Percentiles rank a stretch among this genome's conserved stretches.
These are phyloP conservation scores for Anagyrus pseudococci DNA, from an alignment of 2,888 invertebrate genomes.

Conservation along the genomic window DNA sequence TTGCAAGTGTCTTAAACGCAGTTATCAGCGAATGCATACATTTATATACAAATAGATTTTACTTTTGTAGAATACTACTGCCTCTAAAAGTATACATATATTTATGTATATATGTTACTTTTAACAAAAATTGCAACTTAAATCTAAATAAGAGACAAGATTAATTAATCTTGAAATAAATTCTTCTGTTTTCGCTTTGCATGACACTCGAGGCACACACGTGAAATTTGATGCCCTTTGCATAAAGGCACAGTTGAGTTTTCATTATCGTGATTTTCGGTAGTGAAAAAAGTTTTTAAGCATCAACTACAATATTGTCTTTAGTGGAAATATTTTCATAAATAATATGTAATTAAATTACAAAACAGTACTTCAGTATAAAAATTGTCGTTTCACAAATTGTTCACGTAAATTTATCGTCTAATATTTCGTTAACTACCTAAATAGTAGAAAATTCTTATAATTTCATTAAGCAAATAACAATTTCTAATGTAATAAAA, in stretches of 20 bases:
- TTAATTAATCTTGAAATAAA: constrained; percentile 20
- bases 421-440: too few species aligned
- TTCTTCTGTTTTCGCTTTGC: constrained; percentile 8
- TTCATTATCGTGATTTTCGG: constrained; percentile 18
- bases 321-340: constrained; percentile 30
- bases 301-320: too few species aligned
- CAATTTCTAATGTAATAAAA: too few species aligned
- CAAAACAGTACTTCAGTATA: too few species aligned
- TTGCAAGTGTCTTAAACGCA: constrained; percentile 10
- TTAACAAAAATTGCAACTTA: constrained; percentile 29
- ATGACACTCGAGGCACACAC: constrained; percentile 34
- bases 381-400: too few species aligned
- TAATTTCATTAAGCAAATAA: too few species aligned
- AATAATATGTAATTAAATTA: too few species aligned
- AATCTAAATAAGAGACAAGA: constrained; percentile 32
- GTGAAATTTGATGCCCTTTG: constrained; percentile 29
- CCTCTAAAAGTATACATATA: too few species aligned
- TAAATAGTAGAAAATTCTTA: too few species aligned
- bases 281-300: constrained; percentile 23
- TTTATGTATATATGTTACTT: constrained; percentile 2
- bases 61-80: constrained; percentile 18
- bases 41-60: constrained; percentile 27
- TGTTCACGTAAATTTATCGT: too few species aligned
- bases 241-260: constrained; percentile 31
- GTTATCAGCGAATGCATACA: constrained; percentile 6